phyloP scores from a whole-genome alignment of 1,140 invertebrate genomes.

The Musca vetustissima region DNA sequence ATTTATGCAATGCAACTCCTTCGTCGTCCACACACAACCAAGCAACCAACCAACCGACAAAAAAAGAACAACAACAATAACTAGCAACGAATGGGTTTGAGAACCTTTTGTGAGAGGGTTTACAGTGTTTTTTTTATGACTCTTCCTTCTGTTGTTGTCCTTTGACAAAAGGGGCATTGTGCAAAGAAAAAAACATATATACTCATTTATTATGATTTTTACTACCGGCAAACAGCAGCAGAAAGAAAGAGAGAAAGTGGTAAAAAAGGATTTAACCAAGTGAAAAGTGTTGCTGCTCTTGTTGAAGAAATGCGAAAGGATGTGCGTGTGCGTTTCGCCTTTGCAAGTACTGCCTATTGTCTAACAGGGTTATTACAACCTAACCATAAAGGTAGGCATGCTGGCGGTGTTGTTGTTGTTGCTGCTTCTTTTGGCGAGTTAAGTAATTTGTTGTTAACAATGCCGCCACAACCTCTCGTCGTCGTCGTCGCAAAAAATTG shows the following conservation, averaged over 20 bases:
- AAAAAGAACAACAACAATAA: slow-evolving; percentile 1
- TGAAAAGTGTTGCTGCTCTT: slow-evolving; percentile 4
- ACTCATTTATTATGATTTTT: slow-evolving; percentile 13
- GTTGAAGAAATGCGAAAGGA: no score
- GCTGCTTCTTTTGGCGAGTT: slow-evolving; percentile 13
- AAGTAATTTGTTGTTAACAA: slow-evolving; percentile 8
- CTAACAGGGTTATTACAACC: slow-evolving; percentile 3
- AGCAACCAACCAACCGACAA: no score
- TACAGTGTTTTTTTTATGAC: background rate
- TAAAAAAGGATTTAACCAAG: slow-evolving; percentile 23
- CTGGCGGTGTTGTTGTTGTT: background rate
- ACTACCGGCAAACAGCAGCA: background rate
- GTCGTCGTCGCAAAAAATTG: background rate
- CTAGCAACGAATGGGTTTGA: no score
- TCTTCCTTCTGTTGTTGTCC: background rate
- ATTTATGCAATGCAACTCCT: slow-evolving; percentile 16
- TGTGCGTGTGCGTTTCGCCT: no score
- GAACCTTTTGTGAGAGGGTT: no score
- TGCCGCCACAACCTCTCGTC: background rate
- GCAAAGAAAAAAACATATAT: background rate
- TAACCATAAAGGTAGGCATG: background rate
- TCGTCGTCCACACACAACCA: background rate
- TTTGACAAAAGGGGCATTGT: background rate
- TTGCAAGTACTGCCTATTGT: no score
- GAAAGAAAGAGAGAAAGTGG: slow-evolving; percentile 18